Evolutionary conservation across 2,888 invertebrate genomes (phyloP), one percentile per base, ranked within the genome.

Genomic region (Tiliacea aurago): DNA sequence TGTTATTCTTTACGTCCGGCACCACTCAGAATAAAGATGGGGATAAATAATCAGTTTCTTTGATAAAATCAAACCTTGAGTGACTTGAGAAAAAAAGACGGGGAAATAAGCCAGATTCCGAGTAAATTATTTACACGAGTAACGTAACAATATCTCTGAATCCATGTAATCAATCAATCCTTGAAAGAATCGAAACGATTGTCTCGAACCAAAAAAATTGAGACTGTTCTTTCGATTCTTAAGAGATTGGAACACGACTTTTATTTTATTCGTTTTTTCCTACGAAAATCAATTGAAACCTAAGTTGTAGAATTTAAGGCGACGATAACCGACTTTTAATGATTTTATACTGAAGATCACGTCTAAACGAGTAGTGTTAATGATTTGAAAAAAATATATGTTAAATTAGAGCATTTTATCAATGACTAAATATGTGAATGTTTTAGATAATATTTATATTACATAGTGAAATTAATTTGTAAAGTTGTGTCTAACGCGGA

Each of bases 151-250:
- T 61, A 47, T 72, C 56, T 80, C n/a, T 28, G 11, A 49, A 51
- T 71, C 49, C 49, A 23, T 56, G 23, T 58, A 58, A 76, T 76
- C 80, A 80, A 79, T 76, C 79, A 76, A 56, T 37, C 56, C 43
- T 13, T n/a, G 49, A 43, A 61, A 49, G 47, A 56, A 49, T 51
- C 4, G 49, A 63, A 28, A 37, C 37, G 18, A 51, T 49, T 45
- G 43, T 51, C 5, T 49, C 7, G 61, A 56, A n/a, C 33, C 28
- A 11, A 43, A 59, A 49, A 59, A 61, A 55, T n/a, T n/a, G 15
- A 28, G 61, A 51, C 33, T 45, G 9, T 41, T 62, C 43, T 56
- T 72, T 62, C 41, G 28, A 37, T 49, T 62, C 43, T 10, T 13
- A 43, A 43, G 28, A 49, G 9, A 62, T 79, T 76, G 41, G n/a